These are phyloP conservation scores for Crypturellus undulatus DNA, from an alignment of 2,113 vertebrate species.

Conservation along the genomic window DNA sequence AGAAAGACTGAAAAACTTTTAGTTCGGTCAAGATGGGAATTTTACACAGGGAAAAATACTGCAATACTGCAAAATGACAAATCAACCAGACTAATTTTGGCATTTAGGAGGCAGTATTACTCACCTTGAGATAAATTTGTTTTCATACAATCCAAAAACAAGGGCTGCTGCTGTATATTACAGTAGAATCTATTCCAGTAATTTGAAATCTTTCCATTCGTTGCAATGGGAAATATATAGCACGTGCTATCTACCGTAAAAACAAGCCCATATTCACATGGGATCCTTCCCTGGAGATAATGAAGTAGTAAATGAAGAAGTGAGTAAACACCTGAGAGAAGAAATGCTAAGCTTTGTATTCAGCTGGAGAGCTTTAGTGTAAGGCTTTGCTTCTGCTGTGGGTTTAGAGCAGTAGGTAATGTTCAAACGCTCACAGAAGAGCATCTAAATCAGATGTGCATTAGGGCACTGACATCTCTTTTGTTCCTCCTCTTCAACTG, in stretches of 20 bases:
- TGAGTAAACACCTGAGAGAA: not conserved
- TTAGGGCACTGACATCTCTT: conserved; percentile 18
- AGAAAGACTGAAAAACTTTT: not conserved
- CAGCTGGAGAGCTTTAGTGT: not conserved
- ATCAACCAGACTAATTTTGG: not conserved
- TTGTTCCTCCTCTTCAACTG: conserved; percentile 16
- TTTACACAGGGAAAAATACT: not conserved
- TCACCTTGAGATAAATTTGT: not conserved
- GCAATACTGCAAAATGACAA: not conserved
- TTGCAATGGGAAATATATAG: not conserved
- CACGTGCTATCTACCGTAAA: not conserved
- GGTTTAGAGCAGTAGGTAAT: not conserved
- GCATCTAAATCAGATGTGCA: conserved; percentile 13
- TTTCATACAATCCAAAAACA: not conserved
- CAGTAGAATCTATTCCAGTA: not conserved
- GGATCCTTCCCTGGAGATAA: not conserved
- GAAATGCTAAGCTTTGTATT: not conserved
- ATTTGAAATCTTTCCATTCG: not conserved
- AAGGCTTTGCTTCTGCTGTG: not conserved
- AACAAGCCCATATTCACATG: not conserved
- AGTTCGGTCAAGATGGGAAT: not conserved
- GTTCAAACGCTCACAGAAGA: not conserved
- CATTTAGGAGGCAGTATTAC: not conserved
- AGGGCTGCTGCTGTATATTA: not conserved
- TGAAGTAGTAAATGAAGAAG: not conserved